A percentile compares a stretch with the other conserved stretches of the same genome.
Conservation (phyloP, 2,113 vertebrate genomes). For the Alectura lathami region DNA sequence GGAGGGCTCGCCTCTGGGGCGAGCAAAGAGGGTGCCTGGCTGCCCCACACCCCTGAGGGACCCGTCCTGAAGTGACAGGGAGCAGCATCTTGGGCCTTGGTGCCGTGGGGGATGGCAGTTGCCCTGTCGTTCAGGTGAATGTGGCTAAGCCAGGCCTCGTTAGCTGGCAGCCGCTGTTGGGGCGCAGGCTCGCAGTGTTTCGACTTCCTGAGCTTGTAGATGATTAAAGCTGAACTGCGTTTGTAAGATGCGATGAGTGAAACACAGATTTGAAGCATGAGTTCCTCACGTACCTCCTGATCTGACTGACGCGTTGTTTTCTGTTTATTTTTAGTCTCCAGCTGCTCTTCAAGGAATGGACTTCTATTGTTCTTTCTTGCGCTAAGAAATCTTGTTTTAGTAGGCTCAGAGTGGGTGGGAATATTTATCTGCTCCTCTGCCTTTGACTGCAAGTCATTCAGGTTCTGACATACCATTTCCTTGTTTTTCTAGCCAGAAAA, state of each 20-base stretch:
- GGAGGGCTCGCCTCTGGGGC: not conserved
- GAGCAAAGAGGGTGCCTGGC: not conserved
- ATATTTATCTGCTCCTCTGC: slow-evolving; percentile 10
- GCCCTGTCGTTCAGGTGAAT: not conserved
- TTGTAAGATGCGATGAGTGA: not conserved
- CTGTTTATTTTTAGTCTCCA: slow-evolving; percentile 54
- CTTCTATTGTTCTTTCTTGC: not conserved
- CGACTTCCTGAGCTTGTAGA: not conserved
- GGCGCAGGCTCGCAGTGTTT: not conserved
- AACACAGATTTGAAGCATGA: not conserved
- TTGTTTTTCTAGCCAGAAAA: slow-evolving; percentile 81
- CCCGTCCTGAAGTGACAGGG: not conserved
- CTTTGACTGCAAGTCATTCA: slow-evolving; percentile 46
- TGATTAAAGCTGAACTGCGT: not conserved
- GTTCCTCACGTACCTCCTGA: not conserved
- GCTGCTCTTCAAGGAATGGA: not conserved
- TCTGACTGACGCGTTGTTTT: not conserved
- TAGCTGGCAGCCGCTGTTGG: not conserved
- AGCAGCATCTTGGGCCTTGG: not conserved
- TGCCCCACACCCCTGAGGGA: not conserved
- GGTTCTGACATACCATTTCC: slow-evolving; percentile 57
- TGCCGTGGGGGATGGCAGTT: not conserved
- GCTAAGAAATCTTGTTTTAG: not conserved
- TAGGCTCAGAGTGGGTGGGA: slow-evolving; percentile 33
- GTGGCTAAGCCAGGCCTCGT: not conserved